phyloP scores from a whole-genome alignment of 2,113 vertebrate genomes.

The Ondatra zibethicus region DNA sequence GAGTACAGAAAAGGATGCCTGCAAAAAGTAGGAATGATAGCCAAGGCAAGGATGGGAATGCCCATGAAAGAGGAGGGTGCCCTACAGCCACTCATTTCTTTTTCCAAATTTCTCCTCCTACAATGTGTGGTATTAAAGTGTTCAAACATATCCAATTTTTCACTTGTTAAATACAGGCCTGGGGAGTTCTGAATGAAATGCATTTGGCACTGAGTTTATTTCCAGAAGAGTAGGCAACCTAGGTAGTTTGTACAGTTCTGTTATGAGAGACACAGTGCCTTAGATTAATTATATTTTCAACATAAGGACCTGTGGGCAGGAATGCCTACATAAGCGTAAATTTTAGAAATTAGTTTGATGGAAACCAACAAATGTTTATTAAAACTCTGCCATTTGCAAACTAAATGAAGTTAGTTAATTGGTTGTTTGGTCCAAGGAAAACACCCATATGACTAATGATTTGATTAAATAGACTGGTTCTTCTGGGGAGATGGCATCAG shows the following conservation, averaged over 20 bases:
- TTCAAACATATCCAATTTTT: neutral
- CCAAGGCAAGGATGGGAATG: neutral
- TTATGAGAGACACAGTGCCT: neutral
- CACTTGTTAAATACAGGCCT: neutral
- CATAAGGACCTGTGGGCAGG: neutral
- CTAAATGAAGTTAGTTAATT: constrained; percentile 37
- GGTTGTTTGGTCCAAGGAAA: constrained; percentile 36
- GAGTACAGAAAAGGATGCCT: neutral
- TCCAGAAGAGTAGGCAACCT: neutral
- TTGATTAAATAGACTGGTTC: neutral
- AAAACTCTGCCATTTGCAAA: constrained; percentile 34
- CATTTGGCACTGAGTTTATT: neutral
- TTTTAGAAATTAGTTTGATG: constrained; percentile 41
- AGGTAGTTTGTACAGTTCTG: constrained; percentile 4
- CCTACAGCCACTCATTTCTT: neutral
- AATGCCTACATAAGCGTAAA: neutral
- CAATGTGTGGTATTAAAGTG: neutral
- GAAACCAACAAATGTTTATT: constrained; percentile 56
- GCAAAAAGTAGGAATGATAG: neutral
- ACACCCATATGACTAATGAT: constrained; percentile 29
- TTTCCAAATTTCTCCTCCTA: neutral
- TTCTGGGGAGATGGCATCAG: neutral
- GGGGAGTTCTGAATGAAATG: neutral
- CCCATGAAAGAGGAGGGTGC: no score
- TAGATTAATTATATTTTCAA: constrained; percentile 39